Conservation (phyloP, 1,140 invertebrate species). For the Bombus vancouverensis region DNA sequence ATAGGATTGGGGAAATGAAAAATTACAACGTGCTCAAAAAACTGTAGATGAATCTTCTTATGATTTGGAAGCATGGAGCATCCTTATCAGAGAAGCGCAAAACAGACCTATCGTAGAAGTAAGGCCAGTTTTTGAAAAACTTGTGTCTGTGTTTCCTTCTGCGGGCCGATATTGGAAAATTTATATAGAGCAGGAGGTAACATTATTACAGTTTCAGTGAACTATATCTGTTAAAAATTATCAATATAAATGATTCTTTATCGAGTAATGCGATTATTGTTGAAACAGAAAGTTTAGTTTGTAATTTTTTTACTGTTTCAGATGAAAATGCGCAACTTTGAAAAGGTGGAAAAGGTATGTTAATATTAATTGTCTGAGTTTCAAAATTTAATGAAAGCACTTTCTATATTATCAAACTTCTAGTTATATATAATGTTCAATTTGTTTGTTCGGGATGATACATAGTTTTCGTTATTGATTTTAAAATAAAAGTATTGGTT, state of each 20-base stretch:
- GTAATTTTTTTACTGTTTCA: conserved; percentile 82
- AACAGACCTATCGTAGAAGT: conserved; percentile 95
- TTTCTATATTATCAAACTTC: conserved; percentile 54
- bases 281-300: background rate
- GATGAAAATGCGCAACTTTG: conserved; percentile 97
- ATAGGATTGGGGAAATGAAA: conserved; percentile 94
- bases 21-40: conserved; percentile 90
- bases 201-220: background rate
- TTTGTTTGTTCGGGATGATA: conserved; percentile 69
- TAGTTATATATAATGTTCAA: conserved; percentile 44
- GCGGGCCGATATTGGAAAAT: conserved; percentile 99
- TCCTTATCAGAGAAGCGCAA: conserved; percentile 96
- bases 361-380: conserved; percentile 70
- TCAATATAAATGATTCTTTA: background rate
- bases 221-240: background rate
- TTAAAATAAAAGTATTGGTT: conserved; percentile 11
- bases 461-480: conserved; percentile 15
- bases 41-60: conserved; percentile 93
- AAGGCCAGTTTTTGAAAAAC: conserved; percentile 94
- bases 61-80: conserved; percentile 98
- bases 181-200: conserved; percentile 99
- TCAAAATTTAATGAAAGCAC: conserved; percentile 65
- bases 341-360: conserved; percentile 98
- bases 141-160: conserved; percentile 96
- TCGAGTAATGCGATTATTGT: conserved; percentile 1